These are phyloP conservation scores for Diorhabda elongata DNA, from an alignment of 1,140 invertebrate genomes.

Conservation along the genomic window DNA sequence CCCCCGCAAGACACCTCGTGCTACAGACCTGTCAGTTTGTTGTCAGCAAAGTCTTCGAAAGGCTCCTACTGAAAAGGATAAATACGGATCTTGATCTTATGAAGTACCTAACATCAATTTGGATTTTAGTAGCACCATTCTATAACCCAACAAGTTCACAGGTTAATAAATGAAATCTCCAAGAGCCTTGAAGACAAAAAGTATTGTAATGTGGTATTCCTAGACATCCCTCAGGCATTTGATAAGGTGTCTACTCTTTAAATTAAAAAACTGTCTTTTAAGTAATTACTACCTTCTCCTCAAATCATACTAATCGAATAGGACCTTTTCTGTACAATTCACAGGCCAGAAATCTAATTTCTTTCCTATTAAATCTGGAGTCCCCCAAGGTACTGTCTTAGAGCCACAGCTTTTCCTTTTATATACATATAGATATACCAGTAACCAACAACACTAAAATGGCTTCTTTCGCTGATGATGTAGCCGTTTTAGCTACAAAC, in stretches of 20 bases:
- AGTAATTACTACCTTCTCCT: neutral
- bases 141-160: conserved; percentile 38
- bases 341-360: neutral
- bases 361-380: neutral
- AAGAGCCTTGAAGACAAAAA: neutral
- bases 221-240: conserved; percentile 39
- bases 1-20: neutral
- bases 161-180: conserved; percentile 17
- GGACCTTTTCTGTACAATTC: neutral
- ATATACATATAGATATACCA: no score
- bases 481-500: no score
- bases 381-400: no score
- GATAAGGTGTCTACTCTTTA: conserved; percentile 33
- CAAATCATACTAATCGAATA: neutral
- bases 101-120: conserved; percentile 37
- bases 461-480: no score
- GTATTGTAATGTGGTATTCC: conserved; percentile 34
- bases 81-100: neutral
- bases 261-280: neutral
- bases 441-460: no score
- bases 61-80: conserved; percentile 3
- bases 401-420: no score
- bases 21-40: conserved; percentile 1
- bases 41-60: conserved; percentile 1
- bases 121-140: conserved; percentile 38